These are phyloP conservation scores for Temnothorax nylanderi DNA, from an alignment of 1,140 invertebrate genomes.

Conservation along the genomic window DNA sequence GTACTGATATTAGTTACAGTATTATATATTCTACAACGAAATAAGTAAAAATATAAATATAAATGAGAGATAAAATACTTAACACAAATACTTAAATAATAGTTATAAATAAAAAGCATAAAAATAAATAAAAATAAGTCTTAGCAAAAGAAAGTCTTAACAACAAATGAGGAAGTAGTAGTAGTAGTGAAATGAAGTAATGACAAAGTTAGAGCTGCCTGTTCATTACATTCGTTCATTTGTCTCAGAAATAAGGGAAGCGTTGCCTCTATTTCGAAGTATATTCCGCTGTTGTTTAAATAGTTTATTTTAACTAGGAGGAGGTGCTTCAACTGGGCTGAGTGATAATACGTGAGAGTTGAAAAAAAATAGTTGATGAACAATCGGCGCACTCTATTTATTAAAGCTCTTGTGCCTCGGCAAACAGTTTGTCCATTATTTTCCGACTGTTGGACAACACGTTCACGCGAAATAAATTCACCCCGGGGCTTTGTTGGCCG, in stretches of 20 bases:
- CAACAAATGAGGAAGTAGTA: not conserved
- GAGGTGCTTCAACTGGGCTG: not conserved
- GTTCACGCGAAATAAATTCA: conserved; percentile 14
- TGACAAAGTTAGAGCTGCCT: conserved; percentile 4
- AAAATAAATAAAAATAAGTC: not conserved
- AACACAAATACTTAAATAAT: not conserved
- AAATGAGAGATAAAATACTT: not conserved
- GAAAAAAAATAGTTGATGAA: conserved; percentile 18
- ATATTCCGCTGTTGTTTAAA: not conserved
- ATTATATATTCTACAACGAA: not conserved
- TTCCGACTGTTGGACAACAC: not conserved
- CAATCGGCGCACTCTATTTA: conserved; percentile 28
- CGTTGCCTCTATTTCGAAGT: not conserved
- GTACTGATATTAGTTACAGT: too few relatives aligned
- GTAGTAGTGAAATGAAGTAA: conserved; percentile 5
- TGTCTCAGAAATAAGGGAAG: not conserved
- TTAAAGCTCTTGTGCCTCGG: not conserved
- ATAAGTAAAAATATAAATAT: not conserved
- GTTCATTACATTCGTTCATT: conserved; percentile 9
- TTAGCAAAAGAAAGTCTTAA: not conserved
- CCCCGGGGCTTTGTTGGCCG: not conserved
- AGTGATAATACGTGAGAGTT: not conserved
- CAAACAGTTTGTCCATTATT: conserved; percentile 33
- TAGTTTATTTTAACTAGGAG: not conserved
- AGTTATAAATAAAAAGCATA: not conserved